Conservation (phyloP, 2,888 invertebrate genomes). For the Rotaria sp. region DNA sequence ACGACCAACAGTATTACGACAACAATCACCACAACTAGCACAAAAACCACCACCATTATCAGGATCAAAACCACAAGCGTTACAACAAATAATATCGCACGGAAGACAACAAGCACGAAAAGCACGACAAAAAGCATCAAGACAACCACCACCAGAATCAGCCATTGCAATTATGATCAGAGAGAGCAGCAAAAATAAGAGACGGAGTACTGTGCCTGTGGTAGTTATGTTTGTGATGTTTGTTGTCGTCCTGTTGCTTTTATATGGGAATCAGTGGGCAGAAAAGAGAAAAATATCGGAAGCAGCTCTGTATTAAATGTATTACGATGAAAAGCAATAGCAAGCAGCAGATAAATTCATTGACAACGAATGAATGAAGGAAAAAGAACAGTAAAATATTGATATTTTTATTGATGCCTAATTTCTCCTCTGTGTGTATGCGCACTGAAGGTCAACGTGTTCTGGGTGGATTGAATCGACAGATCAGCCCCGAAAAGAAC, state of each 20-base stretch:
- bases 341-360: neutral
- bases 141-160: neutral
- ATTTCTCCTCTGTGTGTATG: neutral
- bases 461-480: too few relatives aligned
- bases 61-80: neutral
- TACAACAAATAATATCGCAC: neutral
- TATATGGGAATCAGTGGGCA: neutral
- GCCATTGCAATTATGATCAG: neutral
- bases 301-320: neutral
- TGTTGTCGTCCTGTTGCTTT: neutral
- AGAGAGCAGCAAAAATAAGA: neutral
- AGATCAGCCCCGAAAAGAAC: too few relatives aligned
- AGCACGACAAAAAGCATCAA: neutral
- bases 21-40: neutral
- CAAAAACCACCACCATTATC: neutral
- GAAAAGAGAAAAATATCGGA: neutral
- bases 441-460: too few relatives aligned
- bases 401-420: neutral
- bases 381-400: neutral
- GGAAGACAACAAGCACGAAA: neutral
- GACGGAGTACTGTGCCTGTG: neutral
- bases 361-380: neutral
- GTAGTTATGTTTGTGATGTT: neutral
- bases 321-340: neutral
- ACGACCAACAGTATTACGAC: slow-evolving; percentile 6